These are phyloP conservation scores for Telenomus remus DNA, from an alignment of 1,140 invertebrate species.

Conservation along the genomic window DNA sequence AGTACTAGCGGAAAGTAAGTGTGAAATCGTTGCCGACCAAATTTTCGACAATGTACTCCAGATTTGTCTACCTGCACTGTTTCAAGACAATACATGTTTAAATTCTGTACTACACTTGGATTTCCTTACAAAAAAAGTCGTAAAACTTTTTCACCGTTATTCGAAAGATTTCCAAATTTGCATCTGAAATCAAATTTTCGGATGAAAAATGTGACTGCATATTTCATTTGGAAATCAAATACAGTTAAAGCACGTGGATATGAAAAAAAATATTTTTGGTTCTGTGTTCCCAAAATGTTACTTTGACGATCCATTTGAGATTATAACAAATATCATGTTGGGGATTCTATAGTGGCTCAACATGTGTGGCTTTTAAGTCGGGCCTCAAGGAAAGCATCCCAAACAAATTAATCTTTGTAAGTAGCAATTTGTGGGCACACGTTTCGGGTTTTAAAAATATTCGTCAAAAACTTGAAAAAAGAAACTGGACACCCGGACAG, in stretches of 20 bases:
- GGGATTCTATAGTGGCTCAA: conserved; percentile 35
- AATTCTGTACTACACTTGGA: too few species aligned
- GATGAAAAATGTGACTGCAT: not conserved
- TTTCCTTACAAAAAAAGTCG: too few species aligned
- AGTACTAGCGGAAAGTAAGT: conserved; percentile 31
- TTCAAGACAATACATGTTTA: too few species aligned
- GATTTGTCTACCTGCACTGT: conserved; percentile 25
- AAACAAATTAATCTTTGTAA: conserved; percentile 51
- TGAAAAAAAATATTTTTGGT: too few species aligned
- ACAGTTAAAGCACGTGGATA: not conserved
- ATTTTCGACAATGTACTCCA: conserved; percentile 28
- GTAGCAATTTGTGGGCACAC: conserved; percentile 28
- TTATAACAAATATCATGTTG: conserved; percentile 27
- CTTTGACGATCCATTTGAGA: conserved; percentile 12
- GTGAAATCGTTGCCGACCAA: conserved; percentile 31
- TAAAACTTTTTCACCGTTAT: too few species aligned
- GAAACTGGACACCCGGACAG: conserved; percentile 28
- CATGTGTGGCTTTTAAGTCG: conserved; percentile 36
- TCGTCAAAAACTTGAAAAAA: conserved; percentile 22
- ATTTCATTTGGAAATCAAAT: not conserved
- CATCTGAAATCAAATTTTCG: too few species aligned
- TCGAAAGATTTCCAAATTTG: too few species aligned
- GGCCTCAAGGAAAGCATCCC: conserved; percentile 22
- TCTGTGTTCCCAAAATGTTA: not conserved
- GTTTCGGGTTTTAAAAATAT: conserved; percentile 45